Conservation (phyloP, 2,888 invertebrate genomes). For the Microplitis manilae region DNA sequence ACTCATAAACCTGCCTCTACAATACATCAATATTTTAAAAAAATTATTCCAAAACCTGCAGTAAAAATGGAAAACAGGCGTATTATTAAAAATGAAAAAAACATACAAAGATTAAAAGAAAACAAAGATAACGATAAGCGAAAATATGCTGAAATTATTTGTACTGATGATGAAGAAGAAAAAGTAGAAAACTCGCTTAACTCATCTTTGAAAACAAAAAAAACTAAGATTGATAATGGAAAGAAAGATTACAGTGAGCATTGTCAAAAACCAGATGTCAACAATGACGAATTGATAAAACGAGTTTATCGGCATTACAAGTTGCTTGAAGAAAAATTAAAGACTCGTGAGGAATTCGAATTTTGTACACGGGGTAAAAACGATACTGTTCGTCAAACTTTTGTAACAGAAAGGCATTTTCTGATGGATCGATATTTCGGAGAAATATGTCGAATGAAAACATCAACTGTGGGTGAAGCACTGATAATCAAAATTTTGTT, state of each 20-base stretch:
- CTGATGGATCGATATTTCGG: not conserved
- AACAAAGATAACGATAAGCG: conserved; percentile 6
- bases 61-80: not conserved
- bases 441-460: conserved; percentile 4
- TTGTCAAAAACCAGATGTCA: not conserved
- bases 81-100: not conserved
- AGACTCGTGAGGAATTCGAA: not conserved
- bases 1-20: not conserved
- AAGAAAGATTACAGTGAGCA: conserved; percentile 3
- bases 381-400: not conserved
- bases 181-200: not conserved
- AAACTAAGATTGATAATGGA: not conserved
- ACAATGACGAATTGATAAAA: not conserved
- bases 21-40: not conserved
- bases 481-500: not conserved
- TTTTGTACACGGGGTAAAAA: not conserved
- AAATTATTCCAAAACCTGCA: not conserved
- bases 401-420: not conserved
- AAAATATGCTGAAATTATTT: not conserved
- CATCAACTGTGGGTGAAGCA: not conserved
- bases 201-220: not conserved
- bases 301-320: not conserved
- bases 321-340: not conserved
- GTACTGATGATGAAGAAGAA: not conserved
- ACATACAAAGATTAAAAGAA: not conserved